Percentiles rank a stretch among this genome's conserved stretches.
phyloP scores from a whole-genome alignment of 2,888 invertebrate species.

The Hypsopygia costalis region DNA sequence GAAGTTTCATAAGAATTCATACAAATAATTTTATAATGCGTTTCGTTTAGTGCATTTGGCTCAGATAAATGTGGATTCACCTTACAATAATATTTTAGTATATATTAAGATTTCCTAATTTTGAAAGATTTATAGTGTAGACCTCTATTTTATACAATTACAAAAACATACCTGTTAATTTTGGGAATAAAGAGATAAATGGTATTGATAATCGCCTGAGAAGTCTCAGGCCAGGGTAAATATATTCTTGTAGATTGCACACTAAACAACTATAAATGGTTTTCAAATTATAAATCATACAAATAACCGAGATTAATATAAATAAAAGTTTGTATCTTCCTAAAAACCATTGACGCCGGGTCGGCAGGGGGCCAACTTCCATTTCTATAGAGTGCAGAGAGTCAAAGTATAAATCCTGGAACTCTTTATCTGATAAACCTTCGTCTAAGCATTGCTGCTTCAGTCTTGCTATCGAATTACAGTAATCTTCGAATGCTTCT shows the following conservation, averaged over 20 bases:
- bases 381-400: constrained; percentile 58
- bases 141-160: too few species aligned
- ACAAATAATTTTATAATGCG: too few species aligned
- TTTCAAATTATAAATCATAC: constrained; percentile 77
- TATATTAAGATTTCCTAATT: too few species aligned
- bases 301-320: constrained; percentile 28
- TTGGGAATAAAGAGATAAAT: constrained; percentile 86
- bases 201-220: constrained; percentile 88
- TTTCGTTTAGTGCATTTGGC: too few species aligned
- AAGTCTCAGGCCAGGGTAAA: constrained; percentile 89
- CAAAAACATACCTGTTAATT: constrained; percentile 87
- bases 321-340: constrained; percentile 30
- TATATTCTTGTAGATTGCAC: constrained; percentile 88
- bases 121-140: too few species aligned
- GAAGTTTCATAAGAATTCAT: too few species aligned
- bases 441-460: constrained; percentile 78
- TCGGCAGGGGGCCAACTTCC: constrained; percentile 5
- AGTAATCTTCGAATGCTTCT: constrained; percentile 55
- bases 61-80: too few species aligned
- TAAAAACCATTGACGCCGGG: constrained; percentile 1
- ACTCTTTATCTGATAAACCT: constrained; percentile 82
- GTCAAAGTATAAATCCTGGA: constrained; percentile 78
- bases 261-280: constrained; percentile 83
- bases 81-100: too few species aligned
- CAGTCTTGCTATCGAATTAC: constrained; percentile 79